These are phyloP conservation scores for Pagetopsis macropterus DNA, from an alignment of 2,797 vertebrate genomes.

Conservation along the genomic window DNA sequence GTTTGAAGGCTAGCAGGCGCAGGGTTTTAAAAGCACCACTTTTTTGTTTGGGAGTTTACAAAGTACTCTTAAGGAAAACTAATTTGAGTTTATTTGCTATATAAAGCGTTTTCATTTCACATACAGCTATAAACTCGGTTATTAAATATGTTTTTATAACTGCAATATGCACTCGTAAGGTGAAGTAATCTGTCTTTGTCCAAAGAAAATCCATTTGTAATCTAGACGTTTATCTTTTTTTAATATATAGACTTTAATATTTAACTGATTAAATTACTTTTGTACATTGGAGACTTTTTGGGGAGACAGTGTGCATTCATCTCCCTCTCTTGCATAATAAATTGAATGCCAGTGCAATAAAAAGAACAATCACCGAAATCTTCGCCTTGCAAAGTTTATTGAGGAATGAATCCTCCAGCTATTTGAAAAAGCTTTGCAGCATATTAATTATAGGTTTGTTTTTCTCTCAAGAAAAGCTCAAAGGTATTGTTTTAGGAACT, in stretches of 20 bases:
- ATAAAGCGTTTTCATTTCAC: not conserved
- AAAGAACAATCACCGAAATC: slow-evolving; percentile 14
- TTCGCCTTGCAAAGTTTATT: slow-evolving; percentile 27
- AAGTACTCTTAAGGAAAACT: slow-evolving; percentile 20
- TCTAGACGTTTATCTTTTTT: not conserved
- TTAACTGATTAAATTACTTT: slow-evolving; percentile 42
- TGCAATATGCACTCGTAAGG: not conserved
- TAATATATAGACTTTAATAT: slow-evolving; percentile 42
- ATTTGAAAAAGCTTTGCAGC: slow-evolving; percentile 21
- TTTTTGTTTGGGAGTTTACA: slow-evolving; percentile 21
- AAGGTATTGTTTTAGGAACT: slow-evolving; percentile 18
- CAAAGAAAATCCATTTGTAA: slow-evolving; percentile 24
- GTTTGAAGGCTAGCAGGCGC: slow-evolving; percentile 46
- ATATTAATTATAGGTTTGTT: slow-evolving; percentile 39
- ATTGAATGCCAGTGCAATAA: slow-evolving; percentile 27
- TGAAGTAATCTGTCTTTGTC: slow-evolving; percentile 19
- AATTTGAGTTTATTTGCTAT: slow-evolving; percentile 17
- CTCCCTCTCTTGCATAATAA: slow-evolving; percentile 22
- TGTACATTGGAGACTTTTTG: slow-evolving; percentile 21
- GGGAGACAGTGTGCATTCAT: slow-evolving; percentile 24
- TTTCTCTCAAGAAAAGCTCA: slow-evolving; percentile 20
- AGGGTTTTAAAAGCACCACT: slow-evolving; percentile 18
- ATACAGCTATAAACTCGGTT: not conserved
- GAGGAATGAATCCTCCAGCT: slow-evolving; percentile 26
- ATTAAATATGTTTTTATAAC: slow-evolving; percentile 6